These are phyloP conservation scores for Ptyas mucosa DNA, from an alignment of 2,113 vertebrate species.

Conservation along the genomic window DNA sequence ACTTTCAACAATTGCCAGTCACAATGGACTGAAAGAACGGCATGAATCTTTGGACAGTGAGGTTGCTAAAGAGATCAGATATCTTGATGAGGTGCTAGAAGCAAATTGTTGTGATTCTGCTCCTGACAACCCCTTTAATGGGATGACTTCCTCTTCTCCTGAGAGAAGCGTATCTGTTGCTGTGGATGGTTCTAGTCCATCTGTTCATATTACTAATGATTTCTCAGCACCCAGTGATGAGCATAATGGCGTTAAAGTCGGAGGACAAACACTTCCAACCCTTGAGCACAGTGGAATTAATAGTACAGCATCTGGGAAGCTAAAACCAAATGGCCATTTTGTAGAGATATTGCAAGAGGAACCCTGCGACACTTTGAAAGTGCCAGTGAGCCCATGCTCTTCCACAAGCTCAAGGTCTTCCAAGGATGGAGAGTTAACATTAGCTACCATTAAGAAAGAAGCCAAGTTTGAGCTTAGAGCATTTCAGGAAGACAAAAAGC, in stretches of 20 bases:
- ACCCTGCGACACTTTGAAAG: constrained; percentile 52
- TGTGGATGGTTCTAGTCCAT: constrained; percentile 63
- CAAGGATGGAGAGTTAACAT: constrained; percentile 70
- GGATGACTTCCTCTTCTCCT: constrained; percentile 75
- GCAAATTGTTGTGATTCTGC: constrained; percentile 83
- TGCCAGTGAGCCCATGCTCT: constrained; percentile 68
- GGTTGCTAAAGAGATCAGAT: constrained; percentile 88
- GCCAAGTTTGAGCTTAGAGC: constrained; percentile 91
- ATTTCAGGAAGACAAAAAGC: constrained; percentile 92
- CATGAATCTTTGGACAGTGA: constrained; percentile 83
- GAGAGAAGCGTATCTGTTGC: constrained; percentile 59
- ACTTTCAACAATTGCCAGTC: constrained; percentile 62
- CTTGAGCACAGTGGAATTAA: constrained; percentile 51
- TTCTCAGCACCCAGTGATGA: constrained; percentile 45
- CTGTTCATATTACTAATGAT: constrained; percentile 58
- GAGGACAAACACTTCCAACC: constrained; percentile 60
- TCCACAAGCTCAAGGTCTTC: constrained; percentile 72
- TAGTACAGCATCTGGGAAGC: constrained; percentile 46
- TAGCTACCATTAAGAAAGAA: constrained; percentile 78
- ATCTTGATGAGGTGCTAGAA: constrained; percentile 92
- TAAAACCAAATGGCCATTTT: constrained; percentile 71
- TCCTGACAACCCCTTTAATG: constrained; percentile 81
- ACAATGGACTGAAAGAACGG: constrained; percentile 75
- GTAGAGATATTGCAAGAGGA: constrained; percentile 55
- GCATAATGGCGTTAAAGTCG: constrained; percentile 56